A percentile compares a stretch with the other conserved stretches of the same genome.
These are phyloP conservation scores for Ceyx cyanopectus DNA, from an alignment of 2,113 vertebrate genomes.

Conservation along the genomic window DNA sequence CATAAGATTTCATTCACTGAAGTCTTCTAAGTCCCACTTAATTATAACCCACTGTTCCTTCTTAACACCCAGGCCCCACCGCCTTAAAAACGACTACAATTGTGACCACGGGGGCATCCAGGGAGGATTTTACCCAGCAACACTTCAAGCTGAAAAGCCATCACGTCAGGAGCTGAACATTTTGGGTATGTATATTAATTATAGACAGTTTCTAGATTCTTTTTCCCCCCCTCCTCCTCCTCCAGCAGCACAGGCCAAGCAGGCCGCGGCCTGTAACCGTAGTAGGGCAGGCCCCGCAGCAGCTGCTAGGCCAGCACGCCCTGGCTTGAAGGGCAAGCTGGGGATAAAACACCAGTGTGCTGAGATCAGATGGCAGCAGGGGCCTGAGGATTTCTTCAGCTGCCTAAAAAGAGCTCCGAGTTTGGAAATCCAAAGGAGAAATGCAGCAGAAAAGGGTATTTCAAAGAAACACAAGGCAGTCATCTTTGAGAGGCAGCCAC, in stretches of 20 bases:
- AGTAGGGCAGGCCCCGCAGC: background rate
- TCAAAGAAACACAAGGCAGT: background rate
- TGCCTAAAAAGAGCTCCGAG: background rate
- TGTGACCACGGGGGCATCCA: background rate
- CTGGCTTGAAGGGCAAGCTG: conserved; percentile 58
- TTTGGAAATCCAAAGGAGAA: background rate
- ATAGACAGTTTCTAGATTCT: background rate
- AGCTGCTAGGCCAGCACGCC: conserved; percentile 66
- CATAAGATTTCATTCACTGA: background rate
- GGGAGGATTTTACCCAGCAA: background rate
- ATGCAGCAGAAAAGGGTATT: background rate
- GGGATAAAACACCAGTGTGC: background rate
- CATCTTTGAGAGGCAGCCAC: background rate
- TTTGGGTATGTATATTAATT: background rate
- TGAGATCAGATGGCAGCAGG: conserved; percentile 25
- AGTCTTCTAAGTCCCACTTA: background rate
- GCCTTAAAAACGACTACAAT: background rate
- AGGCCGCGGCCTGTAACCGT: background rate
- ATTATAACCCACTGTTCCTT: background rate
- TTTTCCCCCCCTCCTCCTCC: background rate
- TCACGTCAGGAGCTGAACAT: background rate
- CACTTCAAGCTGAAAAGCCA: background rate
- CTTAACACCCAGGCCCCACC: background rate
- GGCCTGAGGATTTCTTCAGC: background rate
- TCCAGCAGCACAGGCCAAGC: background rate